Evolutionary conservation across 2,888 invertebrate species (phyloP), one percentile per base, ranked within the genome.

Genomic region (Ctenicera cuprea): DNA sequence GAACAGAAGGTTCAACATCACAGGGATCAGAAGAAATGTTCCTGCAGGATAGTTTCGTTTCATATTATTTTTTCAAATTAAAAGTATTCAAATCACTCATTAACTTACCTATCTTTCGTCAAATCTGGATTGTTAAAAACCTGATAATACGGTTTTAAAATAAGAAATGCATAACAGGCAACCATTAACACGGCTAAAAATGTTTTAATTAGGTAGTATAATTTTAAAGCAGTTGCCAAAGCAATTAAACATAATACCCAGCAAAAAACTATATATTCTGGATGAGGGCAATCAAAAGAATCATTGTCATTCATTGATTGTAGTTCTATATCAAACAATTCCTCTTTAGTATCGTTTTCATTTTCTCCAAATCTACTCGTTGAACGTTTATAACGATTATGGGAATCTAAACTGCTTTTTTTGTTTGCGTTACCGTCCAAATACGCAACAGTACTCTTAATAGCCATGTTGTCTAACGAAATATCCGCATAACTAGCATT

Each of bases 181-280:
- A 96, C 94, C 90, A 96, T 94, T 12, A 91, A 85, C 7, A 94
- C 87, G 0, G 96, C 95, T 80, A 97, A 88, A 14, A 92, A 89
- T 0, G 95, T 94, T 86, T 97, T 97, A 65, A 96, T 92, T 76
- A 97, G 86, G 83, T 96, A 97, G 84, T 96, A 96, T 16, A 97
- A 88, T 85, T 97, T 97, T 33, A 98, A 89, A 33, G 97, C 97
- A 0, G 98, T 95, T 0, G 98, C 97, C 73, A 97, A 88, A 0
- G 97, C 95, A 45, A 98, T 94, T 83, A 98, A 90, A 81, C 97
- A 95, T 16, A 99, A 88, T 65, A 98, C 94, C 95, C 97, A 97
- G 2, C 97, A 96, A 87, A 97, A 97, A 3, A 97, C 95, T 12
- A 97, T 92, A 83, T 97, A 97, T 86, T 98, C 96, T 0, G 94